phyloP scores from a whole-genome alignment of 2,797 vertebrate species.

The Ctenopoma multispine region DNA sequence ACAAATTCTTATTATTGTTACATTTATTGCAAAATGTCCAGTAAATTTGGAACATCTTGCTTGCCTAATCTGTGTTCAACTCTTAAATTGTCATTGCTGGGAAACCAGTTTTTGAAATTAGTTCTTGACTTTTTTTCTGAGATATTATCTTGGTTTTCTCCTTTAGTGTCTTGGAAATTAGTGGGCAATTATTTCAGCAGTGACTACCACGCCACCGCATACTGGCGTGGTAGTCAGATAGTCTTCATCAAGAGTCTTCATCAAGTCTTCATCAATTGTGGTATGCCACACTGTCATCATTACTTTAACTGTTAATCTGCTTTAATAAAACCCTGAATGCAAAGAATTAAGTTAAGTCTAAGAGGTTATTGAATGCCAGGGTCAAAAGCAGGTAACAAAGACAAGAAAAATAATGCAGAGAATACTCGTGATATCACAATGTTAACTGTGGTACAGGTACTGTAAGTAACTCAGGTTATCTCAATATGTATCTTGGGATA shows the following conservation, averaged over 20 bases:
- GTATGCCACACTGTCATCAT: background rate
- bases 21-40: background rate
- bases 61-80: background rate
- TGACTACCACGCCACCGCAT: background rate
- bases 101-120: conserved; percentile 2
- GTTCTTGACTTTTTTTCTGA: conserved; percentile 8
- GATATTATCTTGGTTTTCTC: background rate
- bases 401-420: no score
- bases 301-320: conserved; percentile 18
- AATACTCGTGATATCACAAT: no score
- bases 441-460: no score
- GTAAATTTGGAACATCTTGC: background rate
- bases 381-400: no score
- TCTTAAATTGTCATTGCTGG: background rate
- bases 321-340: background rate
- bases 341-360: no score
- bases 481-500: no score
- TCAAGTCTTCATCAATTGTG: no score
- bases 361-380: no score
- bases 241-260: no score
- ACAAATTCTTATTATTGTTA: background rate
- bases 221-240: no score
- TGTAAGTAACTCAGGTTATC: no score
- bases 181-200: conserved; percentile 2
- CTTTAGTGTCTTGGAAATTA: conserved; percentile 6